phyloP scores from a whole-genome alignment of 1,140 invertebrate species.

The Drosophila malerkotliana region DNA sequence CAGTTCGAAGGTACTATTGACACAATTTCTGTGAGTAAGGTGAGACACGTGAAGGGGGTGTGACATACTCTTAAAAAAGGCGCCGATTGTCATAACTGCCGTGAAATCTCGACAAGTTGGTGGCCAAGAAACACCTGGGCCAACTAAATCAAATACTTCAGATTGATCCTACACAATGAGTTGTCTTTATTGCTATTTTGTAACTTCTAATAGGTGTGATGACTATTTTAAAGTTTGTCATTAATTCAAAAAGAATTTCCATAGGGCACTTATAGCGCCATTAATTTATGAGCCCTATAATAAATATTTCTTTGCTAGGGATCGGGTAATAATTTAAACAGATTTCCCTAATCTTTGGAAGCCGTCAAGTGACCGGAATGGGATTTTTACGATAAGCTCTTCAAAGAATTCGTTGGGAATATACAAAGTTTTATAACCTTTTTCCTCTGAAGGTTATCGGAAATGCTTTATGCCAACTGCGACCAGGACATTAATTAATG shows the following conservation, averaged over 20 bases:
- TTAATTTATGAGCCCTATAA: slow-evolving; percentile 5
- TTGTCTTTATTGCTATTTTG: background rate
- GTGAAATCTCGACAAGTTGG: slow-evolving; percentile 29
- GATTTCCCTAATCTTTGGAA: slow-evolving; percentile 11
- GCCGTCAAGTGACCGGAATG: background rate
- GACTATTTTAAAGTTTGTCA: background rate
- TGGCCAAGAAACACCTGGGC: slow-evolving; percentile 22
- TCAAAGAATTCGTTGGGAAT: background rate
- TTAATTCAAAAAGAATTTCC: background rate
- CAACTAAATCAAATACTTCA: slow-evolving; percentile 22
- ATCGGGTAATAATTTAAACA: slow-evolving; percentile 6
- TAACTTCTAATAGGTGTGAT: background rate
- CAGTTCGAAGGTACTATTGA: slow-evolving; percentile 23
- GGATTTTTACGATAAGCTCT: slow-evolving; percentile 14
- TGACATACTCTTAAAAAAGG: slow-evolving; percentile 3
- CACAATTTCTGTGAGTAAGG: slow-evolving; percentile 13
- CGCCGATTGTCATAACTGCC: slow-evolving; percentile 19
- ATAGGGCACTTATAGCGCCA: background rate
- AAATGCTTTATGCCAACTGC: background rate
- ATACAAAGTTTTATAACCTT: slow-evolving; percentile 11
- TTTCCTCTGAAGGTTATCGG: slow-evolving; percentile 8
- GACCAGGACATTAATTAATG: too few relatives aligned
- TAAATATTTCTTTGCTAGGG: background rate
- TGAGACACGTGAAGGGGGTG: slow-evolving; percentile 22
- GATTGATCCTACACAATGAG: background rate